Conservation (phyloP, 2,888 invertebrate species). For the Diplazon laetatorius region DNA sequence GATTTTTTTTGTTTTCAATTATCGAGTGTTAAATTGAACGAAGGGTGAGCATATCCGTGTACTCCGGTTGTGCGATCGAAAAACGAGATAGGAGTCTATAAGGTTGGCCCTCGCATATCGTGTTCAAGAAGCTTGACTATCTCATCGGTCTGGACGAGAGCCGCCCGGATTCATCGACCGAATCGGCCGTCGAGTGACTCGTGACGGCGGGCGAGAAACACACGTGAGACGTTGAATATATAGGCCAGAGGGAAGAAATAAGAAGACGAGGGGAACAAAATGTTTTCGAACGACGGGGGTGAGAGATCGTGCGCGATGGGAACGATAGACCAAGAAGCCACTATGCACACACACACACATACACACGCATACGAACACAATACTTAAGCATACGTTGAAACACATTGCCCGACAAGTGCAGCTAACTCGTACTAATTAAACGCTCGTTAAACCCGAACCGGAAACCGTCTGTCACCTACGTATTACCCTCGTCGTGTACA, state of each 20-base stretch:
- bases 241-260: conserved; percentile 23
- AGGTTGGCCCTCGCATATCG: conserved; percentile 50
- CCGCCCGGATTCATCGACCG: conserved; percentile 65
- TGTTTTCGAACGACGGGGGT: conserved; percentile 46
- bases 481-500: conserved; percentile 55
- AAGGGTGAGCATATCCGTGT: not conserved
- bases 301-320: conserved; percentile 59
- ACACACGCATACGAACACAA: not conserved
- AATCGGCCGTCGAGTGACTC: conserved; percentile 49
- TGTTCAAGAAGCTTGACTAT: conserved; percentile 78
- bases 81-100: conserved; percentile 24
- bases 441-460: conserved; percentile 75
- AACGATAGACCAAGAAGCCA: conserved; percentile 41
- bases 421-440: conserved; percentile 76
- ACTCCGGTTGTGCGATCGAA: no score
- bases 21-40: not conserved
- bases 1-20: conserved; percentile 1
- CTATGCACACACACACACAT: conserved; percentile 4
- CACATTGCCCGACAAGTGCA: conserved; percentile 24
- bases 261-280: conserved; percentile 39
- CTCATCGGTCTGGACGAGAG: conserved; percentile 77
- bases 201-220: conserved; percentile 32
- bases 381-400: not conserved
- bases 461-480: conserved; percentile 71
- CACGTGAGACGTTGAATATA: conserved; percentile 26